Conservation (phyloP, 1,140 invertebrate species). For the Sarcophaga bullata region DNA sequence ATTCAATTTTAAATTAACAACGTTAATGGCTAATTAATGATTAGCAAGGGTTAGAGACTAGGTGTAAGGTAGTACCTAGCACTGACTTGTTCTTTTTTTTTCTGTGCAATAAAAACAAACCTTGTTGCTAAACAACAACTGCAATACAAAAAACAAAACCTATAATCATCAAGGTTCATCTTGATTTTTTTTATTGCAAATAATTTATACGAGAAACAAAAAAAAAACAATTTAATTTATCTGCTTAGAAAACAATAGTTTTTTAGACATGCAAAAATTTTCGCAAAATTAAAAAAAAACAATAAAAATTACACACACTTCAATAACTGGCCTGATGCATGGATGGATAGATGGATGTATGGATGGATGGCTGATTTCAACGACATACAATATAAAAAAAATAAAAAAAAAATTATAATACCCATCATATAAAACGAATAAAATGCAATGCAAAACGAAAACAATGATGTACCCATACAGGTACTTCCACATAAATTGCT, state of each 20-base stretch:
- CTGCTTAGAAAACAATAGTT: neutral
- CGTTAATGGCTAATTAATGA: no score
- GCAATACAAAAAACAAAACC: neutral
- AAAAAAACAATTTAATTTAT: neutral
- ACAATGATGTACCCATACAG: neutral
- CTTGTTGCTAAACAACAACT: neutral
- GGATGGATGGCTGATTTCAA: neutral
- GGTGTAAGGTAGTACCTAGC: neutral
- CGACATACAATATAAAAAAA: neutral
- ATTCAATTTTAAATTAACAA: no score
- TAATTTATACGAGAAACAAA: neutral
- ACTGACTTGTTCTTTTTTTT: neutral
- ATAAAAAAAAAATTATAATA: neutral
- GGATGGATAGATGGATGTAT: neutral
- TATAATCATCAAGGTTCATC: conserved; percentile 24
- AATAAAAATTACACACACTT: no score
- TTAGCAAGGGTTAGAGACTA: no score
- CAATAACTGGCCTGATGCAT: neutral
- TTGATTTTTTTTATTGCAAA: conserved; percentile 6
- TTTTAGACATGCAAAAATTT: conserved; percentile 9
- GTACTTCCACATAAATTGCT: conserved; percentile 34
- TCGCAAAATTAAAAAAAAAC: no score
- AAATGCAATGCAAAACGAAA: no score
- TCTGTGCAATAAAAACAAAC: neutral
- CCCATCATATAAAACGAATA: no score